Evolutionary conservation across 2,797 vertebrate species (phyloP), one percentile per base, ranked within the genome.

Genomic region (Melanogrammus aeglefinus): DNA sequence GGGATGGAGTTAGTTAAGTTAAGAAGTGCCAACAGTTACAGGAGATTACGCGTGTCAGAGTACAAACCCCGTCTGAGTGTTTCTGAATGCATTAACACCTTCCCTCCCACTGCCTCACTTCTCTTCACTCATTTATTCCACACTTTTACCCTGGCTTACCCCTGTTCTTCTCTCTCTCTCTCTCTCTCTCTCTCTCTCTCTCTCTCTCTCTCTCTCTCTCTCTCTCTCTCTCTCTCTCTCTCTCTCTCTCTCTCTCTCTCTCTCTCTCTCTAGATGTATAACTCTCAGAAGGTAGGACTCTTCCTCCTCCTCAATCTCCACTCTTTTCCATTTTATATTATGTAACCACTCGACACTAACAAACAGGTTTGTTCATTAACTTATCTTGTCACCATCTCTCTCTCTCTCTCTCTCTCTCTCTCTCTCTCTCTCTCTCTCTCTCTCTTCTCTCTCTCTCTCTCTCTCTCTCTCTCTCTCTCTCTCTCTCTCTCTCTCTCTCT

Each of bases 171-270:
- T 74, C 8, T 29, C 2, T 63, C 1, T 27, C 12, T 13, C 14
- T 73, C 29, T 81, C 24, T 39, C 73, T 82, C 75, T 76, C 27
- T 69, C 21, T 39, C 76, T 74, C 44, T 75, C 41, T 78, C 29
- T 63, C 76, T 36, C 83, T 72, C 69, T n/a, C 29, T 74, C 31
- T 39, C 73, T 74, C 44, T 73, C 75, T 63, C 35, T 80, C 75
- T 74, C 41, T 78, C 29, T 63, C 76, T 36, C 83, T 72, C 69
- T n/a, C 29, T 74, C 31, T 39, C 73, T 74, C 44, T 73, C 75
- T 63, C 35, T 80, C 75, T 74, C 7, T 29, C 2, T 63, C 1
- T 27, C 12, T 13, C 14, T 73, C 29, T 81, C n/a, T 39, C 73
- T 82, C 75, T 76, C 27, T 69, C 21, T 39, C 76, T 74, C 44